Conservation (phyloP, 2,797 vertebrate genomes). For the Fringilla coelebs region DNA sequence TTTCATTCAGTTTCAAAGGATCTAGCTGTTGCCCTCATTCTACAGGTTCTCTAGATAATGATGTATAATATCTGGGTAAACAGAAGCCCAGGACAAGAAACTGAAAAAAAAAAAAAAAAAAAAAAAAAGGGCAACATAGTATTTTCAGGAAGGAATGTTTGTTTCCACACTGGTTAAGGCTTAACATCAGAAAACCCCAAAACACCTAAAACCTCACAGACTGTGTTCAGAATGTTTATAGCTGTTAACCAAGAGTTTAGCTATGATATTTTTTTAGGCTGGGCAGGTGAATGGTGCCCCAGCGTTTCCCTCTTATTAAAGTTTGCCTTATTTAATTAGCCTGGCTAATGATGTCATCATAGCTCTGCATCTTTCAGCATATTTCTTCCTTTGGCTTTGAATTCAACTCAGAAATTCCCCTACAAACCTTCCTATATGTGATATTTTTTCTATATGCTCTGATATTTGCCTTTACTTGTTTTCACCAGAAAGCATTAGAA, state of each 20-base stretch:
- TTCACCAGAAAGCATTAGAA: background rate
- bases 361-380: background rate
- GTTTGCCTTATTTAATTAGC: background rate
- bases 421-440: background rate
- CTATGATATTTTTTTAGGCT: background rate
- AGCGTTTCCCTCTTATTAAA: background rate
- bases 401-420: background rate
- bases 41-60: background rate
- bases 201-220: background rate
- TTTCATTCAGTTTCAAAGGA: background rate
- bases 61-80: background rate
- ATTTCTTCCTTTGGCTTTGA: background rate
- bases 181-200: background rate
- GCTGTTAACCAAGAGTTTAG: background rate
- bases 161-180: background rate
- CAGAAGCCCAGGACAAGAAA: background rate
- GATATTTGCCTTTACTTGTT: background rate
- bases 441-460: background rate
- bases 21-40: background rate
- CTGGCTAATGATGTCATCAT: background rate
- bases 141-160: background rate
- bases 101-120: background rate
- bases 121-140: background rate
- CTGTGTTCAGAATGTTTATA: background rate
- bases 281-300: background rate